Base-by-base conservation (phyloP, 2,797 vertebrate genomes). In the Enteromius argenteus region DNA sequence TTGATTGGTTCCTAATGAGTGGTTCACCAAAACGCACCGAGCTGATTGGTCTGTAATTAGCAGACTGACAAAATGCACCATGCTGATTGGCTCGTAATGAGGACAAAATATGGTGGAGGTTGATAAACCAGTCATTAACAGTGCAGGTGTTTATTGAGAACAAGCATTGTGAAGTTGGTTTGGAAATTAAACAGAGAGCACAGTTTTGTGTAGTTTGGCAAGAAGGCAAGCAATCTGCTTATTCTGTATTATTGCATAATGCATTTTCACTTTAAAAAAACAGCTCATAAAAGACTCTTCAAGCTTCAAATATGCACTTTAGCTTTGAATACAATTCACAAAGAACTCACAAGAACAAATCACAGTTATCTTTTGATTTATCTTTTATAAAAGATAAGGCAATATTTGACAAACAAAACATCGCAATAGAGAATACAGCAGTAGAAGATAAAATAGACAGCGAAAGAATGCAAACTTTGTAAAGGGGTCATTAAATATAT, bases 1-100 rank as follows among this genome's bases (percentile, higher is more conserved):
- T 79, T 88, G 85, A 89, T 88, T 88, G 86, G 84, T 84, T 84
- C 51, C 77, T 86, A 89, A 88, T 85, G 86, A 86, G 72, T 2
- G 69, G 78, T 67, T 87, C 79, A 87, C 66, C 58, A 86, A 83
- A 64, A 85, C 30, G 49, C 66, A 49, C 67, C 32, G 72, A 80
- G 60, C 85, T 85, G 84, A 75, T 76, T 76, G 64, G 86, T 53
- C 78, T 77, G 44, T 86, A 86, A 86, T 84, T 84, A 80, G 71
- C 19, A 77, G 71, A 68, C 78, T 73, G 73, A 84, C 66, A 56
- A 81, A 81, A 81, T 73, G 66, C 78, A 73, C 44, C 58, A 72
- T 67, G 46, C 60, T 83, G 80, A 85, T 82, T 82, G 67, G 79
- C 66, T 66, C 32, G 23, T 75, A 79, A 79, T 83, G 62, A 49